phyloP scores from a whole-genome alignment of 2,113 vertebrate genomes.

The Triplophysa dalaica region DNA sequence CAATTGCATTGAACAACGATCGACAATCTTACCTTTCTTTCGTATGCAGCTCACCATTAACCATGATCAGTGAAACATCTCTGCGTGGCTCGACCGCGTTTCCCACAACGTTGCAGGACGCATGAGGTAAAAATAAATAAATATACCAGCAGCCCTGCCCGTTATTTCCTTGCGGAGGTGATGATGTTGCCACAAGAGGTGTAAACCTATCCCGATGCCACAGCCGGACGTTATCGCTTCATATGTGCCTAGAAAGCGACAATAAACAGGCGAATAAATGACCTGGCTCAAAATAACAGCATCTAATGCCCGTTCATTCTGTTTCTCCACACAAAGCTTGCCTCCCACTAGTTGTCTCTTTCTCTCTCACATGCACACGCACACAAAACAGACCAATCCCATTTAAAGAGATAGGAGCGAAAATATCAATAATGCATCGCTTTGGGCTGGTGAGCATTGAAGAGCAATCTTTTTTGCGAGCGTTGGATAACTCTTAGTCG shows the following conservation, averaged over 20 bases:
- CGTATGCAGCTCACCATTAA: constrained; percentile 52
- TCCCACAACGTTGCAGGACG: constrained; percentile 54
- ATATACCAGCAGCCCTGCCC: constrained; percentile 55
- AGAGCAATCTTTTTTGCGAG: constrained; percentile 32
- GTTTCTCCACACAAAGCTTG: constrained; percentile 56
- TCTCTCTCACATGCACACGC: constrained; percentile 45
- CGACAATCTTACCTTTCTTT: constrained; percentile 53
- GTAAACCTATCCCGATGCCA: constrained; percentile 1
- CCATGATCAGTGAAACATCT: constrained; percentile 55
- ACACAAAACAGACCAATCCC: constrained; percentile 60
- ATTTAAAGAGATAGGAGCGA: constrained; percentile 62
- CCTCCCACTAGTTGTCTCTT: constrained; percentile 40
- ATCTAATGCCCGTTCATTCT: constrained; percentile 54
- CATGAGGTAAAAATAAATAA: constrained; percentile 52
- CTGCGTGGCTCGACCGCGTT: constrained; percentile 49
- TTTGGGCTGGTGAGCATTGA: constrained; percentile 43
- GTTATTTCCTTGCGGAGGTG: constrained; percentile 49
- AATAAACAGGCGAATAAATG: constrained; percentile 4
- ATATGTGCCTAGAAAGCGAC: not conserved
- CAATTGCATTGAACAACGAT: not conserved
- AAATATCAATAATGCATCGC: constrained; percentile 54
- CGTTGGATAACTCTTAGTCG: constrained; percentile 28
- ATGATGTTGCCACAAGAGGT: constrained; percentile 53
- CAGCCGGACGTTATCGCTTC: constrained; percentile 18
- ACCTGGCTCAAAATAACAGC: constrained; percentile 52